Evolutionary conservation across 2,113 vertebrate genomes (phyloP).

Genomic region (Mola mola): DNA sequence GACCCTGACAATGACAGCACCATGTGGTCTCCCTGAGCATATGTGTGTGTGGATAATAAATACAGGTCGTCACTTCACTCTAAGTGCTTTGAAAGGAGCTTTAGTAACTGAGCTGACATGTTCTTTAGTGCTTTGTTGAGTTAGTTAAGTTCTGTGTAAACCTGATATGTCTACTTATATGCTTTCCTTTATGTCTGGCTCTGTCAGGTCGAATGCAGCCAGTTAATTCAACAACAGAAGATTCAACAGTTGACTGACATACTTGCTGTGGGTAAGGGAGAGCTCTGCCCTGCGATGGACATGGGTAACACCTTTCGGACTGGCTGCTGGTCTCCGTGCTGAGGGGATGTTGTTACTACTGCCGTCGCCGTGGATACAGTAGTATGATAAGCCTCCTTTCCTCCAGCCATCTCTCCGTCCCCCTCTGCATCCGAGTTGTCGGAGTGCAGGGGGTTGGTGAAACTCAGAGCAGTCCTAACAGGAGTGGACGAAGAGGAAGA

Average conservation of each 20-base stretch:
- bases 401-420: constrained; percentile 77
- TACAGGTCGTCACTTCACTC: too few species aligned
- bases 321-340: constrained; percentile 77
- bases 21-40: constrained; percentile 24
- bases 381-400: constrained; percentile 53
- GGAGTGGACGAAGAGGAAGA: constrained; percentile 68
- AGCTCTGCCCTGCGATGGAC: constrained; percentile 89
- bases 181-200: neutral
- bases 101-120: too few species aligned
- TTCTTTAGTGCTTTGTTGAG: too few species aligned
- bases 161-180: neutral
- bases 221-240: constrained; percentile 2
- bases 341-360: constrained; percentile 83
- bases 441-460: constrained; percentile 96
- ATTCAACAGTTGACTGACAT: constrained; percentile 60
- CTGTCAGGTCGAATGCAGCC: constrained; percentile 10
- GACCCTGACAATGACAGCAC: constrained; percentile 20
- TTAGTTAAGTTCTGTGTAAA: too few species aligned
- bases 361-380: constrained; percentile 88
- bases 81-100: too few species aligned
- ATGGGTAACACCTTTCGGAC: constrained; percentile 89
- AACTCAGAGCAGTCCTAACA: constrained; percentile 88
- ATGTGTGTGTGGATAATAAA: neutral
- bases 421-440: constrained; percentile 92
- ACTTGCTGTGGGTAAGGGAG: constrained; percentile 84